Base-by-base conservation (phyloP, 23 tunicate genomes). In the Trididemnum clinides region DNA sequence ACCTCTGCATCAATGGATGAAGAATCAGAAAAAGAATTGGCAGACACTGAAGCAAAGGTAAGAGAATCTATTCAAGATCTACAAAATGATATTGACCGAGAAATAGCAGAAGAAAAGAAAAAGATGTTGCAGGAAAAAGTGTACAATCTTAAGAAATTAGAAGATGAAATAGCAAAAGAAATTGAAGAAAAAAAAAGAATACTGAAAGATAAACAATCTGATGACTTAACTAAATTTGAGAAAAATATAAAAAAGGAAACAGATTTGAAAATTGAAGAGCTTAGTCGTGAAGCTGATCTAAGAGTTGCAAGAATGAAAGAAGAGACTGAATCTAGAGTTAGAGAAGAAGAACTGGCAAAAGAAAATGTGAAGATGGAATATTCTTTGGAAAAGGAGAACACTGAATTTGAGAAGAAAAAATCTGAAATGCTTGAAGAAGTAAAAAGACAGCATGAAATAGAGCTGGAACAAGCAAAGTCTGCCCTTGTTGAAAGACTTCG, bases 211-310 rank as follows among this genome's bases (percentile, higher is more conserved):
- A 86, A 87, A 38, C 83, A 87, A 26, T 19, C 38, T 25, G 77
- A 83, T 6, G 57, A 62, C 27, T 44, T 90, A 49, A 36, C 33
- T 2, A 64, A 88, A 57, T 29, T 78, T 29, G 81, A 80, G 37
- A 62, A 51, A 36, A 78, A 82, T 1, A 31, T 87, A 1, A 77
- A 87, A 35, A 87, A 89, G 25, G 86, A 92, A 26, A 70, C 77
- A 34, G 97, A 77, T 7, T 32, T 38, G 33, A 90, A 92, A 77
- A 71, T 79, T 12, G 4, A 28, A 32, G 80, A 69, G 20, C 32
- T 92, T 18, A 79, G 29, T 33, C 22, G 22, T 20, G 81, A 87
- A 31, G 50, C 72, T 64, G 69, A 87, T 33, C 34, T 23, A 30
- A 80, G 70, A 32, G 19, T 87, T 31, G 85, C 25, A 18, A 87